Base-by-base conservation (phyloP, 2,113 vertebrate species). In the Tringa solitaria region DNA sequence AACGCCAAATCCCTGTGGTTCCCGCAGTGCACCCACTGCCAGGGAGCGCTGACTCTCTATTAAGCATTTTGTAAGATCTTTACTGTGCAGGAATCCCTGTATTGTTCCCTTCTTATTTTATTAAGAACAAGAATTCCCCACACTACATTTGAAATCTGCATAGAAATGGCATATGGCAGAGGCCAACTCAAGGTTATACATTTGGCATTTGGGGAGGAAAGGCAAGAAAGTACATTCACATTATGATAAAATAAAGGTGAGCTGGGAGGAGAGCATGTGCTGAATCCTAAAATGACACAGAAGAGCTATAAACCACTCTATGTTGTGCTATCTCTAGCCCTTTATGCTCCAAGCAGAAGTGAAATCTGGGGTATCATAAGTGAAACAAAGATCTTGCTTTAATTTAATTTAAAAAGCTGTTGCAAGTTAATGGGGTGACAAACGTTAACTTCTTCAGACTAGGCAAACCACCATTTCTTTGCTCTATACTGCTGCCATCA, bases 181-280 rank as follows among this genome's bases (percentile, higher is more conserved):
- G 93, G 85, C 76, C 90, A 90, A 8, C 33, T 89, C 86, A 96
- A 93, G 96, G 90, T 96, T 90, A 68, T 65, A 43, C 60, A 24
- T 78, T 89, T 87, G 84, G 74, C 87, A 79, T 84, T 92, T 93
- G 90, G 80, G 86, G 73, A 92, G n/a, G 50, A 20, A 93, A 92
- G 79, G 35, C 72, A 83, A 78, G 89, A 64, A 93, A 93, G 48
- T 92, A 50, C 35, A 64, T 56, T 89, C 73, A 83, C 83, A 56
- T 94, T 93, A 86, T 53, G 86, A 84, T 92, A 94, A 95, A 94
- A 93, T 93, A 95, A 89, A 81, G 60, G 80, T 93, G 86, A 91
- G 46, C 43, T 56, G 83, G 75, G 73, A 84, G 88, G 51, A 48
- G 73, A 89, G 26, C 73, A 65, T 82, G 73, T 89, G 65, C 69